phyloP scores from a whole-genome alignment of 2,113 vertebrate species.

The Pygoscelis adeliae region DNA sequence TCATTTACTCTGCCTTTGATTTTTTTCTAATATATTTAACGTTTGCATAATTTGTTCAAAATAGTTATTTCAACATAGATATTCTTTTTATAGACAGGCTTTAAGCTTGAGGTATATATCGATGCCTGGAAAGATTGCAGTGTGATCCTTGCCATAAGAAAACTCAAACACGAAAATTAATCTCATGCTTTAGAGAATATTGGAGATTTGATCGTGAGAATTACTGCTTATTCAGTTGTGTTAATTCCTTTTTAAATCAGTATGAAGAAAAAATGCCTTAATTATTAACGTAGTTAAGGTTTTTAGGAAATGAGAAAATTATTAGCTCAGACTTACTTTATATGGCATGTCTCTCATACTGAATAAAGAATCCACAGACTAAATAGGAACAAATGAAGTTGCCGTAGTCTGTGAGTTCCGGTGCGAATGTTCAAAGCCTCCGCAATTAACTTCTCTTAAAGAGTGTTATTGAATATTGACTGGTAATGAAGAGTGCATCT shows the following conservation, averaged over 20 bases:
- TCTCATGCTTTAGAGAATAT: neutral
- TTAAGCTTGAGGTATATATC: neutral
- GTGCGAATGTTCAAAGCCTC: neutral
- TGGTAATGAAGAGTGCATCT: neutral
- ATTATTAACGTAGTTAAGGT: neutral
- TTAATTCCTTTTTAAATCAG: neutral
- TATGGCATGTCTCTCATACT: accelerated
- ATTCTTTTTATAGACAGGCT: neutral
- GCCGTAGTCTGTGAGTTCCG: neutral
- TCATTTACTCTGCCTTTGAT: neutral
- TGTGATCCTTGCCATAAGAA: neutral
- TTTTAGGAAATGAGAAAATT: neutral
- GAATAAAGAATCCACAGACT: neutral
- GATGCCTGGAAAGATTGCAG: neutral
- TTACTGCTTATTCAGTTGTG: neutral
- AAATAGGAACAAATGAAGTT: neutral
- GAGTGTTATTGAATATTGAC: neutral
- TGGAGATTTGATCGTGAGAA: neutral
- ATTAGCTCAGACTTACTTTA: neutral
- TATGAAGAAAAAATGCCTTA: neutral
- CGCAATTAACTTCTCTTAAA: neutral
- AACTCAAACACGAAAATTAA: neutral
- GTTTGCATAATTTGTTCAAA: neutral
- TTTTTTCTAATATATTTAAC: neutral
- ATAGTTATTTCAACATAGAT: neutral